Evolutionary conservation across 2,113 vertebrate species (phyloP), one percentile per base, ranked within the genome.

Genomic region (Accipiter virgatus): DNA sequence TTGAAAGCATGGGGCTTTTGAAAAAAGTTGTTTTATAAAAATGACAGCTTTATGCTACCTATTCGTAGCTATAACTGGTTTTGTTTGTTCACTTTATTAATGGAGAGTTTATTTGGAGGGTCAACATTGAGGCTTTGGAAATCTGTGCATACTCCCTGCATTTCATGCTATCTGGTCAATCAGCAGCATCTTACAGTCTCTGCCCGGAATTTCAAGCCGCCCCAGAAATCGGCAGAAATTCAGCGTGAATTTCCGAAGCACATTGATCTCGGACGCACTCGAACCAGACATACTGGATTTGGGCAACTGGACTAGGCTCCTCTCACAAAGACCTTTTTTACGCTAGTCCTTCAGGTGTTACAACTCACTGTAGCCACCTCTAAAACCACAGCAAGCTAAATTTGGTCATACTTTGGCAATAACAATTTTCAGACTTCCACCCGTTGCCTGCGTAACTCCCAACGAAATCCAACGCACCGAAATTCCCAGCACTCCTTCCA

Each of bases 281-380:
- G 40, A 42, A 80, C 7, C 8, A 53, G 62, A n/a, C 11, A 6
- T 36, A 22, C 48, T 45, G 53, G 40, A 45, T 90, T 68, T 75
- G 53, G 74, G 38, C 1, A 1, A 36, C 0, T 59, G 68, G 47
- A 59, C 11, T 32, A 63, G 45, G 56, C 10, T 88, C 5, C 32
- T 48, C 7, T 87, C 48, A 45, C 16, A 48, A 62, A 71, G 50
- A 56, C 3, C 7, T 50, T 50, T 66, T 55, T 42, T 42, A 43
- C 6, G 17, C 0, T 0, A 38, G 38, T 65, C 15, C 10, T 7
- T 56, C 17, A n/a, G 25, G 27, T 16, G 8, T 52, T 55, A 23
- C 17, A 71, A 42, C 13, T 50, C 25, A 4, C 26, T 38, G 11
- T 20, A 75, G 21, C n/a, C 29, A 23, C 50, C 55, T 65, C 31